These are phyloP conservation scores for Tonatia bakeri DNA, from an alignment of 2,113 vertebrate genomes.

Conservation along the genomic window DNA sequence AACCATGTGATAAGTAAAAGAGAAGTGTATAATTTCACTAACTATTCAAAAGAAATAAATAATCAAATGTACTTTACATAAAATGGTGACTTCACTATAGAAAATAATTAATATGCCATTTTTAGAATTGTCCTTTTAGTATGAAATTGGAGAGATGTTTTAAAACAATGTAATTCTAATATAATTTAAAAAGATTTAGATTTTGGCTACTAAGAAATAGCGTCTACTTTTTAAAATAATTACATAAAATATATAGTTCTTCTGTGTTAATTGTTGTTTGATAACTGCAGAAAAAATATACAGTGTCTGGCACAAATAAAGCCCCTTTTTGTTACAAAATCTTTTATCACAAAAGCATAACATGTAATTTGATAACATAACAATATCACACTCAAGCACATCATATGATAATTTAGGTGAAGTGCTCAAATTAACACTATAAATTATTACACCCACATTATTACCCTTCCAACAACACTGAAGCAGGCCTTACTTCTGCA, in stretches of 20 bases:
- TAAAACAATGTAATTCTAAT: not conserved
- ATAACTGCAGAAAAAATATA: not conserved
- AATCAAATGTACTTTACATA: not conserved
- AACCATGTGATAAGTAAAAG: not conserved
- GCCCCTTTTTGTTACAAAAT: no score
- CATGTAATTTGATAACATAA: no score
- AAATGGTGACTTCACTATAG: not conserved
- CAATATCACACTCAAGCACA: no score
- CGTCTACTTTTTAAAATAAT: not conserved
- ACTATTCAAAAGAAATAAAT: not conserved
- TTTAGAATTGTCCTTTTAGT: not conserved
- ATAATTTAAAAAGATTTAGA: not conserved
- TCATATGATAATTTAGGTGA: no score
- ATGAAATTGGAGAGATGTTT: not conserved
- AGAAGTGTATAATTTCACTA: not conserved
- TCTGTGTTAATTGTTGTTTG: not conserved
- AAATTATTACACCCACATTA: no score
- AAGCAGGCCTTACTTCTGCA: no score
- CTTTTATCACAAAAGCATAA: no score
- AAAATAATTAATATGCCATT: not conserved
- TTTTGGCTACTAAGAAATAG: not conserved
- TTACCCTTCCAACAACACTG: no score
- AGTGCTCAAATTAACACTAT: no score
- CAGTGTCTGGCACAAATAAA: no score
- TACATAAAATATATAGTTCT: not conserved